phyloP scores from a whole-genome alignment of 1,140 invertebrate genomes.

The Eumeta japonica region DNA sequence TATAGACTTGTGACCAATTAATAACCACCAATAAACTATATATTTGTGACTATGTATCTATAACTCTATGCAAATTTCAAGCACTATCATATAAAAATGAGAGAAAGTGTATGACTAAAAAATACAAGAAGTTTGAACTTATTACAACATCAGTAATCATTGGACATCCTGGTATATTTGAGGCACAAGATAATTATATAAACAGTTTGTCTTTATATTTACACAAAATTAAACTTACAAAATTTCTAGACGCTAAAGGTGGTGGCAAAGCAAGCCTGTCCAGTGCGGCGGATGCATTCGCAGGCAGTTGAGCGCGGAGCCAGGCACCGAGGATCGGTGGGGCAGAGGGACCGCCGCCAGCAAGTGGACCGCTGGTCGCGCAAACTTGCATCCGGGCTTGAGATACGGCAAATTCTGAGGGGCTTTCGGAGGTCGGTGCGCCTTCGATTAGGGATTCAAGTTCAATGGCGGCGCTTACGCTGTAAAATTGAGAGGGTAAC shows the following conservation, averaged over 20 bases:
- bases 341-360: conserved; percentile 15
- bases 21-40: no score
- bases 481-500: conserved; percentile 9
- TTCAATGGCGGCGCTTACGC: conserved; percentile 30
- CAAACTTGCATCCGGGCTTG: conserved; percentile 24
- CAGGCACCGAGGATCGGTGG: conserved; percentile 27
- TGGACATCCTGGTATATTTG: no score
- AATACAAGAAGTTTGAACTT: no score
- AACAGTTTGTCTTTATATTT: no score
- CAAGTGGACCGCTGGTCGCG: conserved; percentile 19
- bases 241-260: conserved; percentile 22
- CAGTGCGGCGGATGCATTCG: conserved; percentile 28
- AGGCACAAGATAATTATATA: no score
- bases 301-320: conserved; percentile 35
- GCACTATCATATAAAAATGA: no score
- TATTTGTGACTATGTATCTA: no score
- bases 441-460: conserved; percentile 22
- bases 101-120: no score
- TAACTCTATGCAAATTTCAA: no score
- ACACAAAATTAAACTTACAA: conserved; percentile 23
- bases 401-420: conserved; percentile 24
- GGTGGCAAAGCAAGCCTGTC: conserved; percentile 23
- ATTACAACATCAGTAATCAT: no score
- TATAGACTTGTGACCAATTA: no score
- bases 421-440: conserved; percentile 9